Conservation (phyloP, 2,797 vertebrate species). For the Oreochromis grahami region DNA sequence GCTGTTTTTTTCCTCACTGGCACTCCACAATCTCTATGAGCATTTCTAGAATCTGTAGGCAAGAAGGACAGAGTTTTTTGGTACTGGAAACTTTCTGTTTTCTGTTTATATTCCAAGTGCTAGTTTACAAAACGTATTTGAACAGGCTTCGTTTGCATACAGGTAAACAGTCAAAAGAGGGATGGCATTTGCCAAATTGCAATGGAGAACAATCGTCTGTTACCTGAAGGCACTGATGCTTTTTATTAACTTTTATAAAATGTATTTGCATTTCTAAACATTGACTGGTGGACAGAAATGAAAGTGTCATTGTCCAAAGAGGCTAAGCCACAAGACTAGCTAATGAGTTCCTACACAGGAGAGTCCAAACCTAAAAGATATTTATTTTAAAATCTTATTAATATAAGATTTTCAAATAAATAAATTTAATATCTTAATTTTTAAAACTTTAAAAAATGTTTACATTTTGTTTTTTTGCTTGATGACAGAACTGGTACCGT, state of each 20-base stretch:
- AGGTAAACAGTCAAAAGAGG: background rate
- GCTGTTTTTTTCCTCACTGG: background rate
- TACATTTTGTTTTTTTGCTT: background rate
- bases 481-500: background rate
- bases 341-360: rapidly evolving
- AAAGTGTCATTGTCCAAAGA: background rate
- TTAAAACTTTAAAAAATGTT: background rate
- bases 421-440: no score
- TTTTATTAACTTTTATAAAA: background rate
- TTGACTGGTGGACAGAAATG: background rate
- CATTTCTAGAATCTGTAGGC: background rate
- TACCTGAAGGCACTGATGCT: background rate
- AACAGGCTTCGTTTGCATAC: background rate
- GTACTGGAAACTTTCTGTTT: background rate
- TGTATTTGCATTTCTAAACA: background rate
- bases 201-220: background rate
- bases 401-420: no score
- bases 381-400: background rate
- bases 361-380: rapidly evolving
- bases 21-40: background rate
- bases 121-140: background rate
- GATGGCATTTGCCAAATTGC: background rate
- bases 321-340: background rate
- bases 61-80: background rate
- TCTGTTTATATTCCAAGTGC: background rate